Percentiles rank a stretch among this genome's conserved stretches.
Evolutionary conservation across 2,797 vertebrate genomes (phyloP).

Genomic region (Pseudochirops corinnae): DNA sequence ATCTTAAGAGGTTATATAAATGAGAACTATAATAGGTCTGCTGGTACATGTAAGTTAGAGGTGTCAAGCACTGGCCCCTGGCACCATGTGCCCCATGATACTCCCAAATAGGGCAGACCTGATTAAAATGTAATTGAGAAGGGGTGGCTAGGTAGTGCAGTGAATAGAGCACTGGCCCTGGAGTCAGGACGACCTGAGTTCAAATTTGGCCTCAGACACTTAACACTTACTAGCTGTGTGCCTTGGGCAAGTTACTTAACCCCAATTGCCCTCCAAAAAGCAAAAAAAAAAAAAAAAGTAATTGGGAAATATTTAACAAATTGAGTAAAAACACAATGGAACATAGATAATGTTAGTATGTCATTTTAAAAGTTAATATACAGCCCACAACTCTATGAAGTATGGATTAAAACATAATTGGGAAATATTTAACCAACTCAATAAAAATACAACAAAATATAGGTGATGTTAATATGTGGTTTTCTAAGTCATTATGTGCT

Average conservation of each 20-base stretch:
- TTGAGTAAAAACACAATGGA: neutral
- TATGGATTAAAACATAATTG: neutral
- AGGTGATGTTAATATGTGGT: neutral
- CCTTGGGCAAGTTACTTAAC: too few relatives aligned
- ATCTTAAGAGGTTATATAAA: too few relatives aligned
- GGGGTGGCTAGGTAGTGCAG: too few relatives aligned
- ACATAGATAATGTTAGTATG: neutral
- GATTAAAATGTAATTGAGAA: neutral
- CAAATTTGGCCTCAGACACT: too few relatives aligned
- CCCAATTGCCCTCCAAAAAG: too few relatives aligned
- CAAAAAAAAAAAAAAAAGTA: neutral
- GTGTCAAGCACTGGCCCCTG: neutral
- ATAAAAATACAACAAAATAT: neutral
- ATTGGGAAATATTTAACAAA: neutral
- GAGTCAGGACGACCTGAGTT: too few relatives aligned
- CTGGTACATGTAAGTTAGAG: neutral
- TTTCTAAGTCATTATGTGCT: neutral
- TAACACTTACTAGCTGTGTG: too few relatives aligned
- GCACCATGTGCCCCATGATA: neutral
- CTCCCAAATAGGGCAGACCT: neutral
- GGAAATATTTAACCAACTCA: neutral
- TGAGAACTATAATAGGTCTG: neutral
- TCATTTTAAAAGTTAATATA: neutral
- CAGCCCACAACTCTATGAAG: too few relatives aligned
- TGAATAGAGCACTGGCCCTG: too few relatives aligned